phyloP scores from a whole-genome alignment of 1,140 invertebrate genomes.

The Mactra quadrangularis region DNA sequence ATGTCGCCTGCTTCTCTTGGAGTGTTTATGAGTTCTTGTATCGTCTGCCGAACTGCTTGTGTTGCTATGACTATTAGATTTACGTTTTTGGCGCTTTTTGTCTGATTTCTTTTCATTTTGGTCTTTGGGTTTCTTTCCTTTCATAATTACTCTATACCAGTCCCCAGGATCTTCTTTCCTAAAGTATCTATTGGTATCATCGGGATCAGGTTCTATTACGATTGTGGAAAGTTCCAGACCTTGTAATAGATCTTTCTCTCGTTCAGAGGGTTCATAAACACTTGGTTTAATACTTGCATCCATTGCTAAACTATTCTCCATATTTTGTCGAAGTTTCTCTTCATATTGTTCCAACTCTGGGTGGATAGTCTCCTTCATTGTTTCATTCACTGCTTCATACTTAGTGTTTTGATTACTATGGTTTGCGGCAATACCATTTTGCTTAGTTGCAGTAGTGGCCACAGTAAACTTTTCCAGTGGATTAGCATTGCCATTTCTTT shows the following conservation, averaged over 20 bases:
- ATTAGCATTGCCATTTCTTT: not conserved
- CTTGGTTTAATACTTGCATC: conserved; percentile 36
- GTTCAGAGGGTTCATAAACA: conserved; percentile 33
- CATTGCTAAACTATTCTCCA: not conserved
- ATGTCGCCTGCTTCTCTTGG: not conserved
- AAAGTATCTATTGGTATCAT: conserved; percentile 55
- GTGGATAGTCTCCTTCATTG: not conserved
- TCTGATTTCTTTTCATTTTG: not conserved
- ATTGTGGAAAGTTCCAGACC: conserved; percentile 50
- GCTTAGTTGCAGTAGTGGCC: not conserved
- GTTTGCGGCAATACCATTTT: not conserved
- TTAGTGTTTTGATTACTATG: not conserved
- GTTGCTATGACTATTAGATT: not conserved
- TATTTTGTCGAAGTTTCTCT: not conserved
- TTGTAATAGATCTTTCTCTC: conserved; percentile 32
- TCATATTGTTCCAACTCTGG: not conserved
- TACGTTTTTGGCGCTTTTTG: conserved; percentile 6
- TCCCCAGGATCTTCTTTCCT: conserved; percentile 43
- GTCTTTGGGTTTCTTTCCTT: conserved; percentile 36
- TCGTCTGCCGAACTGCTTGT: conserved; percentile 1
- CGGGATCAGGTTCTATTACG: conserved; percentile 30
- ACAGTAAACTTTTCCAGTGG: not conserved
- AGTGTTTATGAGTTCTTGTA: not conserved
- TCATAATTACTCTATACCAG: conserved; percentile 54
- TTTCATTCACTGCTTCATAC: conserved; percentile 18